Conservation (phyloP, 2,797 vertebrate genomes). For the Pseudocheirus occidentalis region DNA sequence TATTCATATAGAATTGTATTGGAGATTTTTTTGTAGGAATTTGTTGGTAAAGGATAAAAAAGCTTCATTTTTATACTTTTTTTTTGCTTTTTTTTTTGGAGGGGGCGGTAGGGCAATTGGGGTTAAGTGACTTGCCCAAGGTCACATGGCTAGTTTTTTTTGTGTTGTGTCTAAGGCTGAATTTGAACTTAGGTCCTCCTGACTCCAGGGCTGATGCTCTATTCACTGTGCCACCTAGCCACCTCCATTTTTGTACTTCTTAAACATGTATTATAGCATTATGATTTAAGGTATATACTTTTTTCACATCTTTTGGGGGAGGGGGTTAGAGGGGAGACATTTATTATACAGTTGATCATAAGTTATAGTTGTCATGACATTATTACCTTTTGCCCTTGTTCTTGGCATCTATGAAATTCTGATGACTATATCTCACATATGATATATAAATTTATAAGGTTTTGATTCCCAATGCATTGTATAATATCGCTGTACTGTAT, state of each 20-base stretch:
- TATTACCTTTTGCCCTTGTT: constrained; percentile 20
- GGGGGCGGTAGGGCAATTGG: too few relatives aligned
- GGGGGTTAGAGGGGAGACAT: background rate
- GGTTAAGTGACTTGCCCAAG: too few relatives aligned
- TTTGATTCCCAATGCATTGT: constrained; percentile 41
- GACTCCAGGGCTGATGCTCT: too few relatives aligned
- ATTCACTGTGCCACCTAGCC: too few relatives aligned
- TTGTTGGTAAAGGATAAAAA: constrained; percentile 16
- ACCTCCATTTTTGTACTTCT: background rate
- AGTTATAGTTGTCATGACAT: constrained; percentile 46
- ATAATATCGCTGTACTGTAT: constrained; percentile 44
- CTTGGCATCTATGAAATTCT: constrained; percentile 36
- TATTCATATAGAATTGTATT: constrained; percentile 35
- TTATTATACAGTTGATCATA: constrained; percentile 45
- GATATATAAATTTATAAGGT: constrained; percentile 41
- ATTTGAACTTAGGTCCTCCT: too few relatives aligned
- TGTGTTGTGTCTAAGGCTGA: too few relatives aligned
- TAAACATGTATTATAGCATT: constrained; percentile 34
- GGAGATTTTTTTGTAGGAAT: constrained; percentile 39
- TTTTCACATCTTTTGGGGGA: background rate
- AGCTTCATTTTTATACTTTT: constrained; percentile 1
- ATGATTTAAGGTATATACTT: constrained; percentile 56
- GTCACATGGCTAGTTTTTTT: too few relatives aligned
- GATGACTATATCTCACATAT: background rate
- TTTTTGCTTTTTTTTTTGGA: too few relatives aligned